A percentile compares a stretch with the other conserved stretches of the same genome.
These are phyloP conservation scores for Adelges cooleyi DNA, from an alignment of 1,140 invertebrate species.

Conservation along the genomic window DNA sequence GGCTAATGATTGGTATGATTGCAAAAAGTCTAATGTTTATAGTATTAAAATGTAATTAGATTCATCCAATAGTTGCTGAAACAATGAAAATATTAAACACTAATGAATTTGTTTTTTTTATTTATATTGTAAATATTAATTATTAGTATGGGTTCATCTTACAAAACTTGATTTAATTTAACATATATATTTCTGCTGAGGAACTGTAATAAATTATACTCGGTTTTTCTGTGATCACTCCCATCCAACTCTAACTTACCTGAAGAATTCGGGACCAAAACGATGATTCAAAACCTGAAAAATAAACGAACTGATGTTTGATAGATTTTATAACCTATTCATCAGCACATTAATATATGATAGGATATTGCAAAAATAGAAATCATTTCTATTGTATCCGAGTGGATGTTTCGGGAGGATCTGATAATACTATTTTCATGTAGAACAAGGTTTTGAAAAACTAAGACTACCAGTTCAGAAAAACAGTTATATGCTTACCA, in stretches of 20 bases:
- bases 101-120: no score
- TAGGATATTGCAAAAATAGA: constrained; percentile 19
- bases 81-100: constrained; percentile 28
- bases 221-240: constrained; percentile 16
- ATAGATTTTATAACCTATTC: constrained; percentile 42
- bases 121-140: no score
- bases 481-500: constrained; percentile 52
- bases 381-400: background rate
- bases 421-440: no score
- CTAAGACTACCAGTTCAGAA: background rate
- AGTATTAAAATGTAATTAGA: no score
- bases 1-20: no score
- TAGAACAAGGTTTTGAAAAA: no score
- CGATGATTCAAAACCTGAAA: constrained; percentile 39
- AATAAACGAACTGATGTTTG: constrained; percentile 55
- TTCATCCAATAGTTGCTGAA: constrained; percentile 20
- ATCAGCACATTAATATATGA: constrained; percentile 21
- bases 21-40: no score
- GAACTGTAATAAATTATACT: constrained; percentile 8
- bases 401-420: constrained; percentile 19
- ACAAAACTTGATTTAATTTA: no score
- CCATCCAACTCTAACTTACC: constrained; percentile 28
- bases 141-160: no score
- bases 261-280: constrained; percentile 13
- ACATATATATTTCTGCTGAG: background rate